These are phyloP conservation scores for Dicyrtoma fusca DNA, from an alignment of 2,888 invertebrate genomes.

Conservation along the genomic window DNA sequence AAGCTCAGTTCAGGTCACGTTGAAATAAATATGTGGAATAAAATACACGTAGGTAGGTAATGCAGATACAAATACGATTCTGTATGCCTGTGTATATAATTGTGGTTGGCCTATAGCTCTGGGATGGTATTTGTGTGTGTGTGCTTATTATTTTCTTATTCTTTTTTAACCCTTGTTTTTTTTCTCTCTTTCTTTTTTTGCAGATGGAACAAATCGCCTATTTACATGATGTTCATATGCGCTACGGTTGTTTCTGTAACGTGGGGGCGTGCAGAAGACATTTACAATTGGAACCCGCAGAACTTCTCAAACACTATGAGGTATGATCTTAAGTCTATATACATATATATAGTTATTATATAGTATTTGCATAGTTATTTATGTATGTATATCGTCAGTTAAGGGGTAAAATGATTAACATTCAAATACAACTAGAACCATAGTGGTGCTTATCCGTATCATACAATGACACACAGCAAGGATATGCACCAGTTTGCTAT, in stretches of 20 bases:
- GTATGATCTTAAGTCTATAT: conserved; percentile 42
- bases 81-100: not conserved
- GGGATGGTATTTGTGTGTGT: too few species aligned
- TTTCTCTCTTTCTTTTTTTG: conserved; percentile 49
- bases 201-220: conserved; percentile 88
- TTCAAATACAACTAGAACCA: too few species aligned
- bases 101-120: too few species aligned
- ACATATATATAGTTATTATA: not conserved
- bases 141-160: not conserved
- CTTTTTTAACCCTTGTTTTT: not conserved
- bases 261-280: conserved; percentile 90
- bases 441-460: too few species aligned
- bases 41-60: not conserved
- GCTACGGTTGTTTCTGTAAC: conserved; percentile 97
- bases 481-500: too few species aligned
- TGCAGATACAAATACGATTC: not conserved
- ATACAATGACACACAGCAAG: too few species aligned
- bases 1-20: too few species aligned
- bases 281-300: conserved; percentile 69
- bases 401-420: too few species aligned
- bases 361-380: not conserved
- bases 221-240: conserved; percentile 78
- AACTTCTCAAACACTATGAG: conserved; percentile 76
- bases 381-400: too few species aligned
- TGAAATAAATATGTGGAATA: too few species aligned